A percentile compares a stretch with the other conserved stretches of the same genome.
These are phyloP conservation scores for Apodemus sylvaticus DNA, from an alignment of 2,113 vertebrate species.

Conservation along the genomic window DNA sequence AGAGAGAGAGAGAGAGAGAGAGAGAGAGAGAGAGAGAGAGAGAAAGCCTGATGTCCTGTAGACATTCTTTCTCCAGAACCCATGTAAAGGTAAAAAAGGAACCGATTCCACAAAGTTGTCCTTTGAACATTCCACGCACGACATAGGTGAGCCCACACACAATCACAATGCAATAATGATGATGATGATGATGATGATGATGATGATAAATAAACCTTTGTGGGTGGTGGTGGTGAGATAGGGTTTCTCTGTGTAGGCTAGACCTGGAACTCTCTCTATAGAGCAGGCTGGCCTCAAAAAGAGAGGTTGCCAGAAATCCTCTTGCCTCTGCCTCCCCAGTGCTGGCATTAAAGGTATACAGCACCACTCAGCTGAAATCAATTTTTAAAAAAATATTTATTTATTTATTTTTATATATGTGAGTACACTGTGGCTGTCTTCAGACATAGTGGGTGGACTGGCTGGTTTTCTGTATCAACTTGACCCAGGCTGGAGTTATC, in stretches of 20 bases:
- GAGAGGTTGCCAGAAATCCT: neutral
- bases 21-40: too few species aligned
- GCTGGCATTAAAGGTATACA: neutral
- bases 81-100: neutral
- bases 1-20: neutral
- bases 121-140: neutral
- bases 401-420: too few species aligned
- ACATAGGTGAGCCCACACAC: too few species aligned
- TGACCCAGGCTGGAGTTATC: too few species aligned
- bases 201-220: neutral
- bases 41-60: neutral
- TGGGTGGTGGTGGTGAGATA: neutral
- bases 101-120: neutral
- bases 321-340: neutral
- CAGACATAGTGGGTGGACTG: too few species aligned
- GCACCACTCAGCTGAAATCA: neutral
- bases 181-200: neutral
- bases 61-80: neutral
- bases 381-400: too few species aligned
- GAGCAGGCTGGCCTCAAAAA: neutral
- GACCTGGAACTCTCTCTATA: neutral
- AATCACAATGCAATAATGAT: neutral
- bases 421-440: too few species aligned
- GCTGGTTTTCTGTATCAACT: too few species aligned
- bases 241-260: neutral